These are phyloP conservation scores for Pimephales promelas DNA, from an alignment of 2,113 vertebrate genomes.

Conservation along the genomic window DNA sequence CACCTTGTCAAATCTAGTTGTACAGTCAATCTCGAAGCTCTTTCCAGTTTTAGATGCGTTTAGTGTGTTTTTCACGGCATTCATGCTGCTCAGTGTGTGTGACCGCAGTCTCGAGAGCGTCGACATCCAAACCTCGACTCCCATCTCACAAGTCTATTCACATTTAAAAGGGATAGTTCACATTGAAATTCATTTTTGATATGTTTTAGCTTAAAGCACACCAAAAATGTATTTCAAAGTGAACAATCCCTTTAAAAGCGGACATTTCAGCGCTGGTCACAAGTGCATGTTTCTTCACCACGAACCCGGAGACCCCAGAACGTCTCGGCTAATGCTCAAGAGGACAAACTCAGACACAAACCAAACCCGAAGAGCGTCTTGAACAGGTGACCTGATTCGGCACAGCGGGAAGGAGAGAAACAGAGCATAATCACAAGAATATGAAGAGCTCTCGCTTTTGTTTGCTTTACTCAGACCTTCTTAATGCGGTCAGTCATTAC, in stretches of 20 bases:
- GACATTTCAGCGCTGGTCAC: conserved; percentile 35
- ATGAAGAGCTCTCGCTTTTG: conserved; percentile 12
- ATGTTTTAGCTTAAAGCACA: too few relatives aligned
- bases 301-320: neutral
- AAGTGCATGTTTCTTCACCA: neutral
- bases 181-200: too few relatives aligned
- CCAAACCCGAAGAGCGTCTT: neutral
- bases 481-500: neutral
- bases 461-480: neutral
- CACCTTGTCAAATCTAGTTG: too few relatives aligned
- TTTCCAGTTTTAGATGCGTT: too few relatives aligned
- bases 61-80: too few relatives aligned
- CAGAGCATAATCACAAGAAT: neutral
- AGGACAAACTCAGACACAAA: neutral
- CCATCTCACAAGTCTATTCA: conserved; percentile 50
- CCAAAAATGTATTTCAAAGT: too few relatives aligned
- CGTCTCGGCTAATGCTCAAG: neutral
- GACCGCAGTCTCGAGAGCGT: neutral
- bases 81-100: too few relatives aligned
- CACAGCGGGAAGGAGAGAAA: neutral
- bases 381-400: neutral
- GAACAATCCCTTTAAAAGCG: too few relatives aligned
- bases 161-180: conserved; percentile 65
- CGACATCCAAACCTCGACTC: conserved; percentile 16
- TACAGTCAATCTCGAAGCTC: too few relatives aligned